Conservation (phyloP, 2,797 vertebrate species). For the Poeciliopsis gracilis region DNA sequence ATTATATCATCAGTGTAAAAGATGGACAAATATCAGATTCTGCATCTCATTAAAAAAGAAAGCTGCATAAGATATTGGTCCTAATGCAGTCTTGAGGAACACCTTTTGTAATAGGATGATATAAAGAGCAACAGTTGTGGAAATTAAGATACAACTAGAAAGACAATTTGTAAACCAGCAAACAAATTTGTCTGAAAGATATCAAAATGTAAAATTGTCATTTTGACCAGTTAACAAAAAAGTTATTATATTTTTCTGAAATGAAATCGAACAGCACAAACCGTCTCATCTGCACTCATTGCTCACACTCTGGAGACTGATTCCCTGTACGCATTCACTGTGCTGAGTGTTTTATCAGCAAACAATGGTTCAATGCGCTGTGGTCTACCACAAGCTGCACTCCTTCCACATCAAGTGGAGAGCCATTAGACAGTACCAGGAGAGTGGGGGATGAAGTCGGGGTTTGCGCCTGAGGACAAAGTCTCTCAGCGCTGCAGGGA, state of each 20-base stretch:
- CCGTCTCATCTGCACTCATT: slow-evolving; percentile 66
- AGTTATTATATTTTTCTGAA: slow-evolving; percentile 55
- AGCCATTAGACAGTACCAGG: slow-evolving; percentile 64
- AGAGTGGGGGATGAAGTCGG: slow-evolving; percentile 37
- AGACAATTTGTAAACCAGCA: neutral
- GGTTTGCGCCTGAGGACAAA: slow-evolving; percentile 43
- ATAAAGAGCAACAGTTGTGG: neutral
- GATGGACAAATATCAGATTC: neutral
- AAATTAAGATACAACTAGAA: neutral
- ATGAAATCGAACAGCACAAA: slow-evolving; percentile 61
- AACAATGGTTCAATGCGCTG: slow-evolving; percentile 75
- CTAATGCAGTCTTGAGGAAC: neutral
- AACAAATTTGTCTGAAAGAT: neutral
- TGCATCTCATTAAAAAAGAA: neutral
- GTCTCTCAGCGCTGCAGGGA: slow-evolving; percentile 59
- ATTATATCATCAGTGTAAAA: neutral
- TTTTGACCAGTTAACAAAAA: slow-evolving; percentile 49
- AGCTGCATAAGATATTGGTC: neutral
- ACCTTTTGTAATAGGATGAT: neutral
- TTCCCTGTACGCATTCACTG: slow-evolving; percentile 51
- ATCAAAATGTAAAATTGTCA: slow-evolving; percentile 24
- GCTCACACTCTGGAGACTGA: slow-evolving; percentile 62
- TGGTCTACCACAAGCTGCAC: slow-evolving; percentile 73
- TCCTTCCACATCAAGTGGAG: slow-evolving; percentile 76
- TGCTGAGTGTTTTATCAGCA: slow-evolving; percentile 76